Evolutionary conservation across 1,140 invertebrate species (phyloP).

Genomic region (Lineus longissimus): DNA sequence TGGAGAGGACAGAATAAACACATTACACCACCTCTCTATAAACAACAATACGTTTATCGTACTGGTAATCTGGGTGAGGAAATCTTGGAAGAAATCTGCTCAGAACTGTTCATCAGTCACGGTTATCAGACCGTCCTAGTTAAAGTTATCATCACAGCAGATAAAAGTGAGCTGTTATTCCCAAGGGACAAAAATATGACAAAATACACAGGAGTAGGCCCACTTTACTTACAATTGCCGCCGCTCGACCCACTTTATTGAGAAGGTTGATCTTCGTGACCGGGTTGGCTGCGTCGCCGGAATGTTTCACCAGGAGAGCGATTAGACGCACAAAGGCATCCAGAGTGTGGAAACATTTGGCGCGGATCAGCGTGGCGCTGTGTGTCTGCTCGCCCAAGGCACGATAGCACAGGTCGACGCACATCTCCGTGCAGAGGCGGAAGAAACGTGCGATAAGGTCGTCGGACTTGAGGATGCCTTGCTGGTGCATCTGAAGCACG

Average conservation of each 20-base stretch:
- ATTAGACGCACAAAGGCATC: conserved; percentile 94
- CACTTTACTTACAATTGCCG: too few relatives aligned
- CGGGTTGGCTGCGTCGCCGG: conserved; percentile 75
- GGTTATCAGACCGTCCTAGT: too few relatives aligned
- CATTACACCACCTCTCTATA: neutral
- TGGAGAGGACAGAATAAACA: conserved; percentile 33
- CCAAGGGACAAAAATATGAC: too few relatives aligned
- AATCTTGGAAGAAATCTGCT: too few relatives aligned
- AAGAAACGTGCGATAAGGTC: conserved; percentile 97
- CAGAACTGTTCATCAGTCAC: too few relatives aligned
- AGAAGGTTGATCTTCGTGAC: conserved; percentile 93
- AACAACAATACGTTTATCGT: neutral
- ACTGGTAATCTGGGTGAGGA: too few relatives aligned
- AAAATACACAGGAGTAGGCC: too few relatives aligned
- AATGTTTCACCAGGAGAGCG: conserved; percentile 91
- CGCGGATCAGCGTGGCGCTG: conserved; percentile 63
- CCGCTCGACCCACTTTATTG: conserved; percentile 71
- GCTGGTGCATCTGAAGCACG: conserved; percentile 80
- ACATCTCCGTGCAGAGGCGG: conserved; percentile 92
- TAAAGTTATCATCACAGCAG: too few relatives aligned
- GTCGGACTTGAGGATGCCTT: conserved; percentile 95
- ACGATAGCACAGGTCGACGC: conserved; percentile 90
- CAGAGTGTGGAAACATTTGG: conserved; percentile 92
- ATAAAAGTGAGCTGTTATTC: too few relatives aligned
- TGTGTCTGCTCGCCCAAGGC: conserved; percentile 60